Conservation (phyloP, 2,113 vertebrate genomes). For the Thunnus thynnus region DNA sequence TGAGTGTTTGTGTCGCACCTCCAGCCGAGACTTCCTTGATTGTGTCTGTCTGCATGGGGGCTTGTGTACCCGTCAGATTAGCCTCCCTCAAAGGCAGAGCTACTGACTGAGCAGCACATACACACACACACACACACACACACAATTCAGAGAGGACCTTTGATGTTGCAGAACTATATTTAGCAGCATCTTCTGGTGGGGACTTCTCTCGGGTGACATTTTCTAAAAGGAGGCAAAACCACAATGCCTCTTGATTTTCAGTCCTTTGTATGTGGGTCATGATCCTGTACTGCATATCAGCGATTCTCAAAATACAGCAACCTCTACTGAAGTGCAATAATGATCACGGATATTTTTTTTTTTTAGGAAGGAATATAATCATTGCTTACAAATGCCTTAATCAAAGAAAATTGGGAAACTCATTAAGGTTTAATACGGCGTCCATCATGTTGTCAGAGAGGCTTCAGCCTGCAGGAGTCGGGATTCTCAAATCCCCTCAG, state of each 20-base stretch:
- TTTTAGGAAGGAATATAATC: background rate
- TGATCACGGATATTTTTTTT: background rate
- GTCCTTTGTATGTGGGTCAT: conserved; percentile 55
- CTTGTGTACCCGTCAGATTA: conserved; percentile 68
- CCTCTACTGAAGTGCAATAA: background rate
- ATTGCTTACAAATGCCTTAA: conserved; percentile 29
- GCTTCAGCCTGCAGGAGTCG: background rate
- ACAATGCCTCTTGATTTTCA: conserved; percentile 55
- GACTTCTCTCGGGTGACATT: conserved; percentile 68
- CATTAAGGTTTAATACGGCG: conserved; percentile 41
- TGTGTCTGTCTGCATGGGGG: conserved; percentile 59
- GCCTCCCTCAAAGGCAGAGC: conserved; percentile 49
- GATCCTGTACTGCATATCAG: conserved; percentile 29
- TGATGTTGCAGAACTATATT: conserved; percentile 77
- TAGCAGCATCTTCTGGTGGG: conserved; percentile 72
- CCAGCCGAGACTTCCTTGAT: conserved; percentile 46
- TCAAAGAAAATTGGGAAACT: conserved; percentile 15
- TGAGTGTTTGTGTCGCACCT: conserved; percentile 30
- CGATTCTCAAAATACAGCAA: background rate
- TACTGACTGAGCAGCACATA: conserved; percentile 40
- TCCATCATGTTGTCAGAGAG: conserved; percentile 24
- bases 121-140: conserved; percentile 44
- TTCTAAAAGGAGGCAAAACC: conserved; percentile 56
- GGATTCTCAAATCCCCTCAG: conserved; percentile 22
- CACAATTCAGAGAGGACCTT: conserved; percentile 76